Evolutionary conservation across 2,113 vertebrate species (phyloP).

Genomic region (Polypterus senegalus): DNA sequence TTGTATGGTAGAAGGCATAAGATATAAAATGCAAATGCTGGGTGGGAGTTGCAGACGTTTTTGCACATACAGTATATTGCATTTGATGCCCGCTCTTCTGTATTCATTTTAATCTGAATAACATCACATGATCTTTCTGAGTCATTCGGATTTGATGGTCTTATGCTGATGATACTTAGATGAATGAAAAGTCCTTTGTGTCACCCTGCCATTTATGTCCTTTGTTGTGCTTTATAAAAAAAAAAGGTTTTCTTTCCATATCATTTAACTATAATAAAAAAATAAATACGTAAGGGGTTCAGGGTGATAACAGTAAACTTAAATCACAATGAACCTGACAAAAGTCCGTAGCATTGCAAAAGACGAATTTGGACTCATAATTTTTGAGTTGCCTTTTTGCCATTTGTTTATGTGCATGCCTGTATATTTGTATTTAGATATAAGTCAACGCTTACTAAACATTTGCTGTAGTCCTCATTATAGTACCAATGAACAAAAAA

Average conservation of each 20-base stretch:
- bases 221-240: not conserved
- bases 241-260: not conserved
- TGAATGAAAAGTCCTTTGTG: not conserved
- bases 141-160: not conserved
- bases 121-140: not conserved
- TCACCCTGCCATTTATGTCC: not conserved
- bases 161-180: not conserved
- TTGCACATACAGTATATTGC: not conserved
- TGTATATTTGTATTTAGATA: no score
- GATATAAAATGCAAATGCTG: not conserved
- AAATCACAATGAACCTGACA: no score
- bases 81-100: not conserved
- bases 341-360: no score
- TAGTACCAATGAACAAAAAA: no score
- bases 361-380: no score
- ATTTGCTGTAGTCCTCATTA: no score
- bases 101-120: not conserved
- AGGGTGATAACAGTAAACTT: no score
- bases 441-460: no score
- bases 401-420: no score
- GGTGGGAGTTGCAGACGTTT: not conserved
- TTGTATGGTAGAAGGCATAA: not conserved
- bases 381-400: no score
- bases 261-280: not conserved
- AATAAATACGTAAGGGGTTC: no score